A percentile compares a stretch with the other conserved stretches of the same genome.
Evolutionary conservation across 2,113 vertebrate genomes (phyloP).

Genomic region (Electrona antarctica): DNA sequence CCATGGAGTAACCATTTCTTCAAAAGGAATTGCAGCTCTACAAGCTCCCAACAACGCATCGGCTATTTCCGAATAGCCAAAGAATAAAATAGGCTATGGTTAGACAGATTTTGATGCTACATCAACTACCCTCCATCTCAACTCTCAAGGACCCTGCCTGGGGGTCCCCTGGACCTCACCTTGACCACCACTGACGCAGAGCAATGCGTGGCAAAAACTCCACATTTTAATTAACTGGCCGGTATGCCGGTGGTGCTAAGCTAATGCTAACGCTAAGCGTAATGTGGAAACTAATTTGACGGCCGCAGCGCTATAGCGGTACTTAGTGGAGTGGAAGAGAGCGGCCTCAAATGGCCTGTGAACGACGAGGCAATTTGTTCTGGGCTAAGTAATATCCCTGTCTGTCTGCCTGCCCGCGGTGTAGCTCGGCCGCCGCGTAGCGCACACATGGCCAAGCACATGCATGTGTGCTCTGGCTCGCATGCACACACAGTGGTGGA

Average conservation of each 20-base stretch:
- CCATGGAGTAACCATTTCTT: no score
- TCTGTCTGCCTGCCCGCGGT: slow-evolving; percentile 20
- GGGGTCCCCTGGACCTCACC: no score
- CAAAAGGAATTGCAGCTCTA: no score
- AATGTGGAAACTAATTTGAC: slow-evolving; percentile 41
- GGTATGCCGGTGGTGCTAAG: slow-evolving; percentile 6
- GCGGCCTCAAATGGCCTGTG: slow-evolving; percentile 59
- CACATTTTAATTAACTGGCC: slow-evolving; percentile 57
- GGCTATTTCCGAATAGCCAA: no score
- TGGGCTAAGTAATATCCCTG: slow-evolving; percentile 54
- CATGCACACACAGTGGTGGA: background rate
- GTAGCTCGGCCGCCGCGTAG: background rate
- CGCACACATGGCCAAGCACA: background rate
- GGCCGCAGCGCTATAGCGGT: slow-evolving; percentile 46
- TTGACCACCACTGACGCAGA: no score
- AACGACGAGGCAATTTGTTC: slow-evolving; percentile 67
- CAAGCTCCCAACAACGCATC: no score
- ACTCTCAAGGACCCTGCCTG: no score
- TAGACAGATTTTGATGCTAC: no score
- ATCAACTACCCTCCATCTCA: no score
- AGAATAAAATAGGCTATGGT: no score
- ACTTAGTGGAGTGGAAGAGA: slow-evolving; percentile 54
- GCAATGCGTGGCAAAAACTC: slow-evolving; percentile 47
- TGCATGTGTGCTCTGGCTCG: no score
- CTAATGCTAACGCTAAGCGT: slow-evolving; percentile 56